Percentiles rank a stretch among this genome's conserved stretches.
These are phyloP conservation scores for Habropoda laboriosa DNA, from an alignment of 1,140 invertebrate species.

Conservation along the genomic window DNA sequence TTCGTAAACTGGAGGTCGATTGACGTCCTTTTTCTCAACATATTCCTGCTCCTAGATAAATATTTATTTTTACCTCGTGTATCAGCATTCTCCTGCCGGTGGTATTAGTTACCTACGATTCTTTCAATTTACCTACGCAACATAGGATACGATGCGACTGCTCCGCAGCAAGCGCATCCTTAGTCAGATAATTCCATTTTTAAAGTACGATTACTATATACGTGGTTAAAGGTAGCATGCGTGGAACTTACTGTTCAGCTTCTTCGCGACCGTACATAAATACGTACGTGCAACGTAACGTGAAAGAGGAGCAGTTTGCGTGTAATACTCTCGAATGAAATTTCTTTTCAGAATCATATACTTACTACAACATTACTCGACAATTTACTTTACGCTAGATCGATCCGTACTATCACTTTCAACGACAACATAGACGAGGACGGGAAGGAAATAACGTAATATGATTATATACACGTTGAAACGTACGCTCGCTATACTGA, in stretches of 20 bases:
- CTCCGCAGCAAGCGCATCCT: background rate
- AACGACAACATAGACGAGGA: too few relatives aligned
- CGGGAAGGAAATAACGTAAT: background rate
- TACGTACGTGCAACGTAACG: background rate
- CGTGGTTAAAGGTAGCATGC: background rate
- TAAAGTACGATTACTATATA: too few relatives aligned
- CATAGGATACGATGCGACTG: constrained; percentile 1
- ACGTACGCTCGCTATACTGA: background rate
- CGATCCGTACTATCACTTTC: background rate
- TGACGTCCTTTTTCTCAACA: constrained; percentile 75
- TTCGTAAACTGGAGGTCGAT: constrained; percentile 91
- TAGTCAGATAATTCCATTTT: background rate
- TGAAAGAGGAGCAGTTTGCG: background rate
- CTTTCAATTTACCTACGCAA: constrained; percentile 33
- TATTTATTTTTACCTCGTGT: constrained; percentile 14
- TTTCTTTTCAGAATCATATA: constrained; percentile 16
- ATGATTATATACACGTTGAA: background rate
- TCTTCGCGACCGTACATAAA: background rate
- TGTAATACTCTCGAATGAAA: background rate
- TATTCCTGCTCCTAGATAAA: constrained; percentile 6
- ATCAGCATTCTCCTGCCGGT: constrained; percentile 61
- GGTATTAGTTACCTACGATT: constrained; percentile 75
- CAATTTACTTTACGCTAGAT: constrained; percentile 21
- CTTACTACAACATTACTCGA: background rate
- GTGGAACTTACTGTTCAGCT: too few relatives aligned